A percentile compares a stretch with the other conserved stretches of the same genome.
phyloP scores from a whole-genome alignment of 2,113 vertebrate species.

The Grallaria varia region DNA sequence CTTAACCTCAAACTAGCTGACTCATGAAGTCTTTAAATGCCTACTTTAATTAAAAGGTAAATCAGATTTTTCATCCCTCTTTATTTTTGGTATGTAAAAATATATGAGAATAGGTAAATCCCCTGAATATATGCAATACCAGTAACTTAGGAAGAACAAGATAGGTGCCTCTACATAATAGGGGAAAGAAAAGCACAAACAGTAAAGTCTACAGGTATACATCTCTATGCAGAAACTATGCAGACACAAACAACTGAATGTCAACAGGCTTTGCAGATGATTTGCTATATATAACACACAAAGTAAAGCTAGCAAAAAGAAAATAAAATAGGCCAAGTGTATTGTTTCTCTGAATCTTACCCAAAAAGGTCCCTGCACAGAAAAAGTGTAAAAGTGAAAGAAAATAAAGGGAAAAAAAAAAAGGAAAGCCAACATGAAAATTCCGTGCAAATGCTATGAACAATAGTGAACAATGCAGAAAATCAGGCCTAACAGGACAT shows the following conservation, averaged over 20 bases:
- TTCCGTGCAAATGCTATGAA: background rate
- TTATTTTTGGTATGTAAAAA: background rate
- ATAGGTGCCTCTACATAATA: background rate
- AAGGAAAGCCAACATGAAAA: background rate
- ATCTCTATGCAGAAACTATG: background rate
- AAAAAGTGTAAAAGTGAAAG: background rate
- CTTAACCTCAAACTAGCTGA: background rate
- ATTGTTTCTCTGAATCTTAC: slow-evolving; percentile 37
- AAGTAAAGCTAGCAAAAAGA: background rate
- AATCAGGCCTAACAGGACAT: background rate
- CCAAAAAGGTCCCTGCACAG: slow-evolving; percentile 19
- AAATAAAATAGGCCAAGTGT: background rate
- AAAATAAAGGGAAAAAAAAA: background rate
- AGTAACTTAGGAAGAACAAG: background rate
- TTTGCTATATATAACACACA: background rate
- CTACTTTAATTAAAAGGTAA: background rate
- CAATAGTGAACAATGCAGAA: background rate
- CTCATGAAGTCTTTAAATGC: background rate
- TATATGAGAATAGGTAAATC: background rate
- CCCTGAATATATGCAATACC: background rate
- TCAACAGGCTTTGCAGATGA: background rate
- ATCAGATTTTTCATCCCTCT: background rate
- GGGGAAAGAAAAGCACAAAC: background rate
- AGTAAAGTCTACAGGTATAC: background rate
- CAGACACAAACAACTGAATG: slow-evolving; percentile 10